Percentiles rank a stretch among this genome's conserved stretches.
These are phyloP conservation scores for Pocota personata DNA, from an alignment of 2,888 invertebrate genomes.

Conservation along the genomic window DNA sequence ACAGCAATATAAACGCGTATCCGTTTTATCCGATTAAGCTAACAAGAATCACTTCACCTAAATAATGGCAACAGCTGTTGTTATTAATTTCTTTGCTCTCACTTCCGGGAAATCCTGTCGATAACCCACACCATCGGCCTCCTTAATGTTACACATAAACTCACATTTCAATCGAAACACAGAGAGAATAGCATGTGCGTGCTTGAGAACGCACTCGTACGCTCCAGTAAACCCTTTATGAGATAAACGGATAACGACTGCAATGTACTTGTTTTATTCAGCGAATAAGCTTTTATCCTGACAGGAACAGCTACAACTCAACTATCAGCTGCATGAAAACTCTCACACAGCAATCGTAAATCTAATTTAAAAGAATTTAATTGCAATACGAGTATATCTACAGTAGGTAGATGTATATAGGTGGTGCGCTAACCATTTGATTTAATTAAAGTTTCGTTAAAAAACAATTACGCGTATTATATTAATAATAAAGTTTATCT, in stretches of 20 bases:
- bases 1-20: background rate
- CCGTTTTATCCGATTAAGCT: conserved; percentile 37
- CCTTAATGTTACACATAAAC: conserved; percentile 7
- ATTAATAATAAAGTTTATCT: no score
- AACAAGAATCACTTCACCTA: conserved; percentile 39
- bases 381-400: background rate
- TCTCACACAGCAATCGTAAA: conserved; percentile 15
- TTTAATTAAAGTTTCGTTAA: no score
- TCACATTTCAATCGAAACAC: conserved; percentile 8
- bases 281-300: conserved; percentile 24
- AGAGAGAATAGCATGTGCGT: conserved; percentile 1
- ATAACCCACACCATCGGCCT: background rate
- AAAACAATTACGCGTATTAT: no score
- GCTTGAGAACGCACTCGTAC: conserved; percentile 35
- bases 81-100: conserved; percentile 35
- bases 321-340: conserved; percentile 28
- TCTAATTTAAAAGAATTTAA: conserved; percentile 39
- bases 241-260: conserved; percentile 35
- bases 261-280: conserved; percentile 34
- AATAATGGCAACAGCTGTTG: conserved; percentile 50
- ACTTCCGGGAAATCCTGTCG: conserved; percentile 3
- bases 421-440: no score
- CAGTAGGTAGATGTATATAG: background rate
- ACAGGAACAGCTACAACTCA: conserved; percentile 22
- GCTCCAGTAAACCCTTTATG: conserved; percentile 37